Evolutionary conservation across 2,888 invertebrate genomes (phyloP), one percentile per base, ranked within the genome.

Genomic region (Cryptops parisi): DNA sequence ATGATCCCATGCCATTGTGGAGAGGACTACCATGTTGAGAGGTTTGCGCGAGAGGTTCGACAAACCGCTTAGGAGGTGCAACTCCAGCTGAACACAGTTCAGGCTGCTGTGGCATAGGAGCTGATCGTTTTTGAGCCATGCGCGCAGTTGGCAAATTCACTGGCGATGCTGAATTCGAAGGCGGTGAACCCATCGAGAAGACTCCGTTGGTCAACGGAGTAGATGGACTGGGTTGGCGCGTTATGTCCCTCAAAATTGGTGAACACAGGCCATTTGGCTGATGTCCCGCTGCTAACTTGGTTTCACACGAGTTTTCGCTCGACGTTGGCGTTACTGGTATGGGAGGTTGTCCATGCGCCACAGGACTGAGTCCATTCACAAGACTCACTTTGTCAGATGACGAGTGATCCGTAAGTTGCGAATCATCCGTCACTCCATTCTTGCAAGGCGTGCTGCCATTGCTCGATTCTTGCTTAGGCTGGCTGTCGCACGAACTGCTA

Each of bases 401-500:
- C 24, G 25, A n/a, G 26, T 47, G 47, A 21, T 26, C 49, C 19
- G 49, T 33, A 6, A 26, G 27, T 22, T 26, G 21, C 1, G 21
- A 33, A 12, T 24, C 12, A n/a, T 17, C 39, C 19, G 38, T 9
- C 12, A 21, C 39, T 21, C 38, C 39, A 12, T 39, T 49, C 22
- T 39, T 27, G 19, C 39, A 38, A 23, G 33, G 49, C 4, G 49
- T 23, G 12, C 25, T 26, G 15, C 24, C 33, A 21, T 38, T 38
- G 12, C 26, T 26, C 17, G 39, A 27, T 15, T 49, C 49, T 9
- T 23, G 22, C 24, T 49, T 49, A 12, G 49, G 39, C 24, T 49
- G 49, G 39, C 49, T 49, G 39, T 49, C 49, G 24, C 49, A 49
- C 33, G 49, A 49, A 24, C 49, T 49, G 49, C 49, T 49, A 38